These are phyloP conservation scores for Danio kyathit DNA, from an alignment of 2,797 vertebrate genomes.

Conservation along the genomic window DNA sequence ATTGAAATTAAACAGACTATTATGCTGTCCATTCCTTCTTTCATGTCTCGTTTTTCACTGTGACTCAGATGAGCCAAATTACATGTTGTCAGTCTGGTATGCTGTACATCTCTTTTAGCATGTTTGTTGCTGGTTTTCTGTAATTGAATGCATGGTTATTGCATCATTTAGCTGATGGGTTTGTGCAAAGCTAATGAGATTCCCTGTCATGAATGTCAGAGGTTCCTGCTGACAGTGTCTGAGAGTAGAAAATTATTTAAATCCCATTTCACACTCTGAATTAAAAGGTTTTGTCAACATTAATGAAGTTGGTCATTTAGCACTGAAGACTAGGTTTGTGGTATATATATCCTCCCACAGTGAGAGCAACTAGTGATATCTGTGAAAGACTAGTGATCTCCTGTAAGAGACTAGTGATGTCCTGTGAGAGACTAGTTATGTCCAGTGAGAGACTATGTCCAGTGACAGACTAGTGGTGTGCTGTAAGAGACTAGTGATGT, in stretches of 20 bases:
- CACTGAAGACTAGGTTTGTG: neutral
- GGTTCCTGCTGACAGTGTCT: constrained; percentile 69
- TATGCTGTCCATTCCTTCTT: neutral
- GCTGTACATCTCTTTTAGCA: constrained; percentile 66
- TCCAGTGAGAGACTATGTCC: too few species aligned
- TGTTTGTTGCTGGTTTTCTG: constrained; percentile 66
- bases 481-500: too few species aligned
- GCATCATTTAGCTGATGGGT: constrained; percentile 73
- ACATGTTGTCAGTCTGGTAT: constrained; percentile 60
- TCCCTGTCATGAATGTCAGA: constrained; percentile 70
- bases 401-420: too few species aligned
- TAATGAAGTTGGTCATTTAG: neutral
- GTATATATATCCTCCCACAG: neutral
- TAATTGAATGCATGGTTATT: constrained; percentile 70
- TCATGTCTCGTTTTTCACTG: constrained; percentile 63
- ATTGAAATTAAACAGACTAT: too few species aligned
- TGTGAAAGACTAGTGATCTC: too few species aligned
- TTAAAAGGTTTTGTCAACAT: constrained; percentile 57
- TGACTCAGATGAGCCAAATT: constrained; percentile 52
- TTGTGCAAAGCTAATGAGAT: constrained; percentile 73
- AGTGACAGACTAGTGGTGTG: too few species aligned
- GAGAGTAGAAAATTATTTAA: constrained; percentile 69
- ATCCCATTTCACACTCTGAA: constrained; percentile 76
- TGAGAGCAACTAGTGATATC: too few species aligned
- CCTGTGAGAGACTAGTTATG: too few species aligned